Conservation (phyloP, 2,113 vertebrate genomes). For the Poeciliopsis retropinna region DNA sequence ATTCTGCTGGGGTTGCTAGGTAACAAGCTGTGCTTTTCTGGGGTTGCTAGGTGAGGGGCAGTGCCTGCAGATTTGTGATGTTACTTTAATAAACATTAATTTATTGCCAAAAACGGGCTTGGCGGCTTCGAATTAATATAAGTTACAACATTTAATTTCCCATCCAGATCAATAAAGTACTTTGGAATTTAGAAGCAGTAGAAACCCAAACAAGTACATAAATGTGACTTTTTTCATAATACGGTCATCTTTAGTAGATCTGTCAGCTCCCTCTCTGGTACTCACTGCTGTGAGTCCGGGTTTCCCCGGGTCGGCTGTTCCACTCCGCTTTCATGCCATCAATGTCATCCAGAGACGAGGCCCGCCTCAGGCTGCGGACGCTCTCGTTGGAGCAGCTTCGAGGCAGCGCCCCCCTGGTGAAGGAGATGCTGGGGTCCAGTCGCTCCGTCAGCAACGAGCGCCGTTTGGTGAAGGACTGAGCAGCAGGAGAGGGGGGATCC, state of each 20-base stretch:
- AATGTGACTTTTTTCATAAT: too few species aligned
- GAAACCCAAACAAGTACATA: too few species aligned
- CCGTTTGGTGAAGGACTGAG: conserved; percentile 65
- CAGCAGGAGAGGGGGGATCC: conserved; percentile 64
- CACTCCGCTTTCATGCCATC: conserved; percentile 85
- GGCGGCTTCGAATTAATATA: too few species aligned
- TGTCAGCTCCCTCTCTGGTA: conserved; percentile 7
- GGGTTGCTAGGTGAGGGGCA: too few species aligned
- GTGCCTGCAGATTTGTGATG: too few species aligned
- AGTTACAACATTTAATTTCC: too few species aligned
- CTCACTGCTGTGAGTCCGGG: conserved; percentile 79
- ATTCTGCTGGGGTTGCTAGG: too few species aligned
- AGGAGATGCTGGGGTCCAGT: conserved; percentile 73
- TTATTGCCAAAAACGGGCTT: too few species aligned
- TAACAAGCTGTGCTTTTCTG: too few species aligned
- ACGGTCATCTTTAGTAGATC: neutral
- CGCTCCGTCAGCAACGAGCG: conserved; percentile 66
- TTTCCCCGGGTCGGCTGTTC: conserved; percentile 79
- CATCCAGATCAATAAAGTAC: too few species aligned
- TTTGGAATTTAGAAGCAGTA: too few species aligned
- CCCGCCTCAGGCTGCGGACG: conserved; percentile 83
- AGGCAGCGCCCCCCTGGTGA: conserved; percentile 72
- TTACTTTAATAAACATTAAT: too few species aligned
- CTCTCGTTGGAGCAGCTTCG: conserved; percentile 77
- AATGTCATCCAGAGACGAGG: conserved; percentile 88